Evolutionary conservation across 2,888 invertebrate species (phyloP), one percentile per base, ranked within the genome.

Genomic region (Aproaerema taeniolella): DNA sequence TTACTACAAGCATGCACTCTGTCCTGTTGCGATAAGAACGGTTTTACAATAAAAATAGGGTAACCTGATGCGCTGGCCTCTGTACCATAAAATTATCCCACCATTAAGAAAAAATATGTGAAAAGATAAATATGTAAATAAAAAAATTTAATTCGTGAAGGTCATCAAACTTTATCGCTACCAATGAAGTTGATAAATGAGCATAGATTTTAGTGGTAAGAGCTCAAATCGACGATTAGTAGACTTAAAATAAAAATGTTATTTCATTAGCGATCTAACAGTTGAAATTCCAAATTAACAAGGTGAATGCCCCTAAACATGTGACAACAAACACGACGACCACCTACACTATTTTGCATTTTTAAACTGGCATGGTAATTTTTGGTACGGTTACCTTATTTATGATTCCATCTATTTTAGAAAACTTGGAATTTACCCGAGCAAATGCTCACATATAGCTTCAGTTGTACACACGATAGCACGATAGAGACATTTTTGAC

Each of bases 281-380:
- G n/a, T 11, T 11, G 12, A 16, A 16, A 16, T 11, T 15, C 28
- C 35, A 14, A 28, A 28, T 16, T 2, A 13, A 28, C 13, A 30
- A 37, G 48, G 45, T 48, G 42, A 48, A 43, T 14, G 47, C 45
- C 43, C 47, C 30, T 24, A 13, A 38, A 17, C 42, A 34, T 38
- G 39, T 42, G 43, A 47, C 47, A 45, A 44, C 38, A 32, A 42
- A 42, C 32, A 39, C 31, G 34, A 36, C 33, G 34, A 41, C 45
- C 45, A 43, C 46, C 51, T 49, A 49, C 49, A 47, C 42, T 49
- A 48, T 44, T 51, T 52, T 42, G 47, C 50, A 50, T 50, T 50
- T 49, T 46, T 44, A 46, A 44, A 45, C 45, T 41, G 46, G 46
- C 43, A 46, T 42, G 47, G 49, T 48, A 48, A 48, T 41, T 49